A percentile compares a stretch with the other conserved stretches of the same genome.
Conservation (phyloP, 2,797 vertebrate species). For the Scarus forsteni region DNA sequence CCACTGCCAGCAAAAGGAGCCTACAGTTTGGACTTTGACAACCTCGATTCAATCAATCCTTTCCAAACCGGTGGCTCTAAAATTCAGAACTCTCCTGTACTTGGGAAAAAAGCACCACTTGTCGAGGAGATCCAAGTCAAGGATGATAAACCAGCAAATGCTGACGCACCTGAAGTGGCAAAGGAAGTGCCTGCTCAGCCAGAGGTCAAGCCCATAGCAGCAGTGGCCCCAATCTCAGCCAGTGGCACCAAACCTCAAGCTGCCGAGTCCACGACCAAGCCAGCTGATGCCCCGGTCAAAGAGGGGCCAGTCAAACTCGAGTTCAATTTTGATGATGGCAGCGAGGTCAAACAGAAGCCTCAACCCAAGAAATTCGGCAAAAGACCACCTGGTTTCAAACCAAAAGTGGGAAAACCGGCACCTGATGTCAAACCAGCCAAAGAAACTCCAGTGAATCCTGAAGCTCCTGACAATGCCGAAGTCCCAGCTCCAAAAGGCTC, state of each 20-base stretch:
- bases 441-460: constrained; percentile 24
- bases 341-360: constrained; percentile 71
- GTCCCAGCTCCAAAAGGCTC: constrained; percentile 66
- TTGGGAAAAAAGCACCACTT: constrained; percentile 32
- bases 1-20: constrained; percentile 59
- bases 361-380: constrained; percentile 84
- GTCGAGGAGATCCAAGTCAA: constrained; percentile 61
- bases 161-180: constrained; percentile 8
- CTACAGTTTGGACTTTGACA: constrained; percentile 74
- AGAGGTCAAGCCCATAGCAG: constrained; percentile 40
- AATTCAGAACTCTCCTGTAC: constrained; percentile 72
- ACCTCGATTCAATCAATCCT: constrained; percentile 74
- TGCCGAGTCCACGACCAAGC: constrained; percentile 12
- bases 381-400: constrained; percentile 75
- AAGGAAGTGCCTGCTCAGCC: constrained; percentile 23
- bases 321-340: constrained; percentile 85
- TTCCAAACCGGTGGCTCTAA: constrained; percentile 75
- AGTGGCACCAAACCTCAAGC: constrained; percentile 4
- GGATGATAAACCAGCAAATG: constrained; percentile 9
- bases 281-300: constrained; percentile 35
- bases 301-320: constrained; percentile 83
- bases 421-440: constrained; percentile 38
- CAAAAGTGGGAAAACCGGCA: constrained; percentile 66
- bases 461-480: constrained; percentile 32
- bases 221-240: constrained; percentile 26